These are phyloP conservation scores for Sebastes iracundus DNA, from an alignment of 2,797 vertebrate species.

Conservation along the genomic window DNA sequence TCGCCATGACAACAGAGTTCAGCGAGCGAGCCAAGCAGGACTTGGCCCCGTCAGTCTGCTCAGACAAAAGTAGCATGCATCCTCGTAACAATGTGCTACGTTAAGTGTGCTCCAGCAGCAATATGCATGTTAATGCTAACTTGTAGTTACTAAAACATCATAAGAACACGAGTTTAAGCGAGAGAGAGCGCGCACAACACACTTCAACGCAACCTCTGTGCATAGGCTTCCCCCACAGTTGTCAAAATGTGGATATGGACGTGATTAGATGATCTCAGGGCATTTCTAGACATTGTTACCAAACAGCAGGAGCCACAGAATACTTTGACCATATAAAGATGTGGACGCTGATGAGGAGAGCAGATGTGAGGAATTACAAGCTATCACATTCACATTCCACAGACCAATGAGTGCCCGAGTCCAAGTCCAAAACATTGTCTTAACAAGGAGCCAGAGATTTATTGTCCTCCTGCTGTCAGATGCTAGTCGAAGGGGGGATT, in stretches of 20 bases:
- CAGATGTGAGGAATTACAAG: constrained; percentile 73
- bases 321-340: constrained; percentile 74
- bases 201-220: background rate
- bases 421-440: constrained; percentile 47
- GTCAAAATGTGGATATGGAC: constrained; percentile 30
- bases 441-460: constrained; percentile 54
- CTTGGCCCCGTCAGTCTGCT: constrained; percentile 51
- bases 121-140: constrained; percentile 34
- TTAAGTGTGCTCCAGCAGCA: constrained; percentile 29
- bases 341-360: constrained; percentile 54
- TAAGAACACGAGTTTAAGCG: constrained; percentile 1
- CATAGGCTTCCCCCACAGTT: background rate
- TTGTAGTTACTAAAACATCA: constrained; percentile 18
- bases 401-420: constrained; percentile 35
- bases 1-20: constrained; percentile 83
- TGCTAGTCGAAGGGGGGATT: constrained; percentile 23
- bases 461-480: constrained; percentile 50
- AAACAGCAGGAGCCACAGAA: constrained; percentile 49
- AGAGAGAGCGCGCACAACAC: background rate
- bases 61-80: constrained; percentile 50
- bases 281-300: constrained; percentile 41
- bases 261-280: constrained; percentile 52
- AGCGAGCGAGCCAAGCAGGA: constrained; percentile 53
- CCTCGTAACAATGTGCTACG: constrained; percentile 21
- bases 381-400: constrained; percentile 64